Conservation (phyloP, 2,797 vertebrate species). For the Eleutherodactylus coqui region DNA sequence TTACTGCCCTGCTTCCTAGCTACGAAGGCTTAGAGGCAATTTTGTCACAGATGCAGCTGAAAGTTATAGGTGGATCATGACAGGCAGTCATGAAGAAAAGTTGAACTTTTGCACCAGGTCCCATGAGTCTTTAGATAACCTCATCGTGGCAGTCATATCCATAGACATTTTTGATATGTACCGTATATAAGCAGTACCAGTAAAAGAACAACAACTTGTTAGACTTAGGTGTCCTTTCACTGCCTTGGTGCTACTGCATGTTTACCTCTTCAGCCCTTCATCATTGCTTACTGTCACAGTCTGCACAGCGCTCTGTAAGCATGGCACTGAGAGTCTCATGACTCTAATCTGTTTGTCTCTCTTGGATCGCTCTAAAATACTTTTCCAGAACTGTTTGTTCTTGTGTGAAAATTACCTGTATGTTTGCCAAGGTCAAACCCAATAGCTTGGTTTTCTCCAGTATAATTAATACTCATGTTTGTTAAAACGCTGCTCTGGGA, state of each 20-base stretch:
- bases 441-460: constrained; percentile 49
- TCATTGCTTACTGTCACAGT: neutral
- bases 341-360: constrained; percentile 63
- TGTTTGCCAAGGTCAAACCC: constrained; percentile 60
- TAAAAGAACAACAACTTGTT: neutral
- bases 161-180: no score
- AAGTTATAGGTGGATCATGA: no score
- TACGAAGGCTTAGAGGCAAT: no score
- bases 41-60: no score
- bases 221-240: neutral
- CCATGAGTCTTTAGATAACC: no score
- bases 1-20: no score
- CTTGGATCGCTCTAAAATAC: constrained; percentile 63
- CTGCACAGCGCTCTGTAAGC: neutral
- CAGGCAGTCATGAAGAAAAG: no score
- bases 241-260: neutral
- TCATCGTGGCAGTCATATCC: no score
- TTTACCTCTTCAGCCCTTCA: neutral
- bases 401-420: constrained; percentile 68
- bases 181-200: neutral
- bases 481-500: constrained; percentile 44
- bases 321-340: constrained; percentile 53
- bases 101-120: no score
- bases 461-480: constrained; percentile 58
- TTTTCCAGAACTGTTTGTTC: constrained; percentile 71